These are phyloP conservation scores for Drosophila cardini DNA, from an alignment of 1,140 invertebrate species.

Conservation along the genomic window DNA sequence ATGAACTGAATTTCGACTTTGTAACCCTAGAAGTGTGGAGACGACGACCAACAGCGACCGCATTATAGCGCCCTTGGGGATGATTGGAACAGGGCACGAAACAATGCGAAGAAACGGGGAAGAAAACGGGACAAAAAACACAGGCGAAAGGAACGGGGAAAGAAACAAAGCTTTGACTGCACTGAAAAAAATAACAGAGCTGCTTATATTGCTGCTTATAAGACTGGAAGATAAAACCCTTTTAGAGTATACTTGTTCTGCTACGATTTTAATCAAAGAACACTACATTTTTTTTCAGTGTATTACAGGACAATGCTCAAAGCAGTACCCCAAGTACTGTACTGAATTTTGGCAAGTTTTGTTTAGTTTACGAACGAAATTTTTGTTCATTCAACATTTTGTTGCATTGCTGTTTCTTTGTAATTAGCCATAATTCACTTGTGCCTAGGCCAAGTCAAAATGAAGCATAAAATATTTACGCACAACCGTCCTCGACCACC, in stretches of 20 bases:
- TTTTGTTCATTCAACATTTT: constrained; percentile 25
- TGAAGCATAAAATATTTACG: constrained; percentile 83
- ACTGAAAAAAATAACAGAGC: too few relatives aligned
- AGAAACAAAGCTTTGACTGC: not conserved
- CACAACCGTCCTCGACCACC: constrained; percentile 59
- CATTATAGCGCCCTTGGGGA: constrained; percentile 79
- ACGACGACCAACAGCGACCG: constrained; percentile 51
- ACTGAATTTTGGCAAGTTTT: constrained; percentile 34
- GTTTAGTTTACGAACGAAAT: constrained; percentile 26
- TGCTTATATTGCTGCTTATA: too few relatives aligned
- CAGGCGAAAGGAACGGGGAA: not conserved
- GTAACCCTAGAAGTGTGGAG: constrained; percentile 80
- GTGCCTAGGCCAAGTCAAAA: constrained; percentile 76
- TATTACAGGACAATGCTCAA: not conserved
- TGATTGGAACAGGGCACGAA: constrained; percentile 53
- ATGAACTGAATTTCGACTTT: constrained; percentile 63
- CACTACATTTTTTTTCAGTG: too few relatives aligned
- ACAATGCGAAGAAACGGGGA: constrained; percentile 24
- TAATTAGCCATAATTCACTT: constrained; percentile 83
- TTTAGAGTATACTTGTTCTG: too few relatives aligned
- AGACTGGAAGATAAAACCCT: too few relatives aligned
- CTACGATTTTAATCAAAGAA: too few relatives aligned
- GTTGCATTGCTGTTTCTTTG: constrained; percentile 20
- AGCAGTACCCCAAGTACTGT: not conserved
- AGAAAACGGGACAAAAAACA: not conserved